Evolutionary conservation across 2,888 invertebrate species (phyloP), one percentile per base, ranked within the genome.

Genomic region (Amphipyra berbera): DNA sequence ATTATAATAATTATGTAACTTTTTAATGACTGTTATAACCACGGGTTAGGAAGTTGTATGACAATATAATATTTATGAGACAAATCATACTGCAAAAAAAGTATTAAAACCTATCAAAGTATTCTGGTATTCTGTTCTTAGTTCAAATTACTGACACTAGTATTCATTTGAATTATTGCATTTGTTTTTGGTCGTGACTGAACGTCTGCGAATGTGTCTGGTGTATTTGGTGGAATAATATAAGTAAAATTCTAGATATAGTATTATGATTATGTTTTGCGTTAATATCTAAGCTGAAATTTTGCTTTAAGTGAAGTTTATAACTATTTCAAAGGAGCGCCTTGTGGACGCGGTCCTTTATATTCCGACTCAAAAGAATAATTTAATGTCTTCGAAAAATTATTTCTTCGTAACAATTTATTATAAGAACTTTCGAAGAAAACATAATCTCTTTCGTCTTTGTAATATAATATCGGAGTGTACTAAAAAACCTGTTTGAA

Each of bases 381-480:
- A 84, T 80, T 90, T 89, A 88, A 90, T 90, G 90, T 88, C 82
- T 90, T 85, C 89, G 81, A 88, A 86, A 82, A 68, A 83, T 78
- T 84, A 88, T 79, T 81, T 85, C 76, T 81, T 85, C 68, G 73
- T 83, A 78, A 85, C 86, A 82, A 85, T 85, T 82, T 88, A 90
- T 75, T 90, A 88, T 81, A 90, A 87, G 82, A 90, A 89, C 73
- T 90, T 89, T 86, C 85, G 91, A 82, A 89, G 87, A 90, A 91
- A 90, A 89, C 82, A 82, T 79, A 82, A 75, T 84, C 79, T 86
- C 47, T 75, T 81, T 70, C 75, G 78, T 78, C 79, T 85, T 65
- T 83, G 80, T 75, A 81, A 83, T 67, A 82, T 81, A 81, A 76
- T 84, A 84, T 80, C 82, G 56, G 82, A 87, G 73, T 87, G 82